Percentiles rank a stretch among this genome's conserved stretches.
These are phyloP conservation scores for Ploceus nigricollis DNA, from an alignment of 2,113 vertebrate genomes.

Conservation along the genomic window DNA sequence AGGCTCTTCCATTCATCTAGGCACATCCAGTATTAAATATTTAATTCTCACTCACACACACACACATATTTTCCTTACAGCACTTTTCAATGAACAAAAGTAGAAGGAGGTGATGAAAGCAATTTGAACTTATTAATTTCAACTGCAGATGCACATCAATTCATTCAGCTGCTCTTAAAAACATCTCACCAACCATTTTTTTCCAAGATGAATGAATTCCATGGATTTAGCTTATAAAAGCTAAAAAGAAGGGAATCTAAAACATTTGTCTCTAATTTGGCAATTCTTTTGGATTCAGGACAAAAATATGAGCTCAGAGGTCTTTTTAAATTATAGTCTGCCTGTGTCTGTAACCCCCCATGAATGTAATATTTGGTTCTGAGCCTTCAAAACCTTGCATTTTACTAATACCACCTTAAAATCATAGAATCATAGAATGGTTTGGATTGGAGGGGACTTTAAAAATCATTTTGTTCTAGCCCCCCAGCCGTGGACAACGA, in stretches of 20 bases:
- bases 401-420: not conserved
- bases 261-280: not conserved
- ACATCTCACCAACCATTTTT: not conserved
- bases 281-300: not conserved
- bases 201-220: not conserved
- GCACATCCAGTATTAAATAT: not conserved
- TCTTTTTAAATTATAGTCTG: not conserved
- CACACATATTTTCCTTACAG: not conserved
- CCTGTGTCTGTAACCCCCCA: not conserved
- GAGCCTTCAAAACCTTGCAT: not conserved
- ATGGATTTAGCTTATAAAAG: not conserved
- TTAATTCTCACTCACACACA: not conserved
- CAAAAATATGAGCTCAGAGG: not conserved
- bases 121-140: not conserved
- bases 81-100: not conserved
- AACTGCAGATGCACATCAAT: not conserved
- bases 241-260: not conserved
- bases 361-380: not conserved
- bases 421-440: not conserved
- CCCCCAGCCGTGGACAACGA: not conserved
- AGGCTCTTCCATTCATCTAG: not conserved
- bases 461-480: not conserved
- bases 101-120: not conserved
- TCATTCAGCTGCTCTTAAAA: not conserved
- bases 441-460: not conserved